Evolutionary conservation across 37 sponge, comb jelly and placozoan species (phyloP), one percentile per base, ranked within the genome.

Genomic region (Oscarella lobularis): DNA sequence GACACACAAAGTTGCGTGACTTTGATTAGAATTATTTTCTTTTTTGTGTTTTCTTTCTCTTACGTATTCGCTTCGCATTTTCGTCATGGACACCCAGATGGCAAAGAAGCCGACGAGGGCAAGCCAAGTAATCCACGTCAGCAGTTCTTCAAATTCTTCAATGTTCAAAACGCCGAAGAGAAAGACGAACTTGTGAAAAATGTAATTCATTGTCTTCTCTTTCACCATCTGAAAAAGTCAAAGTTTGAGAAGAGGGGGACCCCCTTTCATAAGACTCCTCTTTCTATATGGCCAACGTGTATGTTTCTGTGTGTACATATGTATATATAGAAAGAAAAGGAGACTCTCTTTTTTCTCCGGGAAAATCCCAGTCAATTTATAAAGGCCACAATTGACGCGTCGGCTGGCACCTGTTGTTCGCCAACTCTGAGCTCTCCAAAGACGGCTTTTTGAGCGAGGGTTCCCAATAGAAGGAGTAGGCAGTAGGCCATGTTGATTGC

Each of bases 141-240:
- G 41, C 73, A 98, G 74, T 77, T 94, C 87, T 5, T 78, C 75
- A 67, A 98, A 74, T 38, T 98, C 90, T 74, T 87, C 92, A 37
- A 98, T 84, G 70, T 93, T 94, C 85, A 98, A 76, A 41, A 98
- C 99, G 20, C 99, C 99, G 86, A 98, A 98, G 71, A 98, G 81
- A 80, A 98, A 98, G 67, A 98, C 91, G 79, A 94, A 98, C 83
- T 93, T 93, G 87, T 98, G 90, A 80, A 98, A 91, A 2, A 84
- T 87, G 79, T 91, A 94, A 73, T 98, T 94, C 95, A 91, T 90
- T 73, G 93, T 84, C 68, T 89, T 89, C 84, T 95, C 96, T 30
- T 84, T 71, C 9, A 48, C 60, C 20, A n/a, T n/a, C n/a, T n/a
- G n/a, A n/a, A n/a, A n/a, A n/a, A n/a, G n/a, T n/a, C n/a, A n/a